Conservation (phyloP, 2,888 invertebrate species). For the Platypus cylindrus region DNA sequence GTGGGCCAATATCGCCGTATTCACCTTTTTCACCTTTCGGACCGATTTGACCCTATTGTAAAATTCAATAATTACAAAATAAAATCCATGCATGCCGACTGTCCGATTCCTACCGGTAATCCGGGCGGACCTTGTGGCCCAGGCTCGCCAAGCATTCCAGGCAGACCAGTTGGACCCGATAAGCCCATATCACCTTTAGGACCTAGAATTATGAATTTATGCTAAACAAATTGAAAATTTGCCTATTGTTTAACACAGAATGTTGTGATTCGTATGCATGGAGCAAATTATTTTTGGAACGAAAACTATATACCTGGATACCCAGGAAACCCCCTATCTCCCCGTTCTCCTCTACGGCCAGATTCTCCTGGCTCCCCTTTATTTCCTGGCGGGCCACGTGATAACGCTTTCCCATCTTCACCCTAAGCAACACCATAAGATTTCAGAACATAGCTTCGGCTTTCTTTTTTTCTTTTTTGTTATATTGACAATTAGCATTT, state of each 20-base stretch:
- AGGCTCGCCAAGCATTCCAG: slow-evolving; percentile 64
- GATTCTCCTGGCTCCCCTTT: slow-evolving; percentile 44
- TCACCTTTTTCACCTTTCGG: slow-evolving; percentile 82
- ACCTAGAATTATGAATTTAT: too few relatives aligned
- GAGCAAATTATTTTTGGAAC: too few relatives aligned
- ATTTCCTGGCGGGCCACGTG: slow-evolving; percentile 50
- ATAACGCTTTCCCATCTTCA: slow-evolving; percentile 42
- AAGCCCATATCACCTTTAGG: slow-evolving; percentile 63
- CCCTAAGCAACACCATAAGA: slow-evolving; percentile 37
- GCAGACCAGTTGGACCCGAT: slow-evolving; percentile 59
- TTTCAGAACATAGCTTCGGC: slow-evolving; percentile 26
- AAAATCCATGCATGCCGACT: not conserved
- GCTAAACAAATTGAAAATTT: too few relatives aligned
- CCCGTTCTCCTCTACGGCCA: slow-evolving; percentile 38
- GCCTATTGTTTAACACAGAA: too few relatives aligned
- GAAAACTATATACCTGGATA: slow-evolving; percentile 33
- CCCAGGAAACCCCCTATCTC: slow-evolving; percentile 40
- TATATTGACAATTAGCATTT: too few relatives aligned
- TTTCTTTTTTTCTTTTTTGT: too few relatives aligned
- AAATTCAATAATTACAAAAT: slow-evolving; percentile 1
- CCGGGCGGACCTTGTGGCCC: slow-evolving; percentile 84
- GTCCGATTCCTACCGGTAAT: slow-evolving; percentile 48
- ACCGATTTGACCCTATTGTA: slow-evolving; percentile 58
- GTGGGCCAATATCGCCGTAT: slow-evolving; percentile 84
- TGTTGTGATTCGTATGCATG: too few relatives aligned